phyloP scores from a whole-genome alignment of 2,888 invertebrate species.

The Epinotia demarniana region DNA sequence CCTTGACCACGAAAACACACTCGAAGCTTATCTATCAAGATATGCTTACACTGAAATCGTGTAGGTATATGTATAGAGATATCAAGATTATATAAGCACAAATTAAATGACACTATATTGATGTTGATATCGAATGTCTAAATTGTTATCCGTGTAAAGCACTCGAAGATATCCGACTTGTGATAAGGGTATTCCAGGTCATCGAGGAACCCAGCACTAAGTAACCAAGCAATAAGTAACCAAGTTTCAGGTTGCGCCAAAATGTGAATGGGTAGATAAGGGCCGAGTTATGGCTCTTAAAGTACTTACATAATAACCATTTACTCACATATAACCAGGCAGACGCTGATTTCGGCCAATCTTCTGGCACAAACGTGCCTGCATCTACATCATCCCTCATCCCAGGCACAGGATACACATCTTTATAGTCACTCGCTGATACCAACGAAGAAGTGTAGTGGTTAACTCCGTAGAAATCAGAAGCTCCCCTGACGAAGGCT shows the following conservation, averaged over 20 bases:
- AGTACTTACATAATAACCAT: background rate
- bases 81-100: background rate
- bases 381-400: conserved; percentile 22
- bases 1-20: background rate
- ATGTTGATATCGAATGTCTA: background rate
- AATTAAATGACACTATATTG: background rate
- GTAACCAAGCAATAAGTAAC: too few species aligned
- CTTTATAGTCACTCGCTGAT: conserved; percentile 55
- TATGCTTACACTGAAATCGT: background rate
- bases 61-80: too few species aligned
- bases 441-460: conserved; percentile 83
- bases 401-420: conserved; percentile 18
- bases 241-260: too few species aligned
- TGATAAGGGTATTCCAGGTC: too few species aligned
- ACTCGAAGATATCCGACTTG: too few species aligned
- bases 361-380: conserved; percentile 48
- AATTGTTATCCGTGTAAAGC: too few species aligned
- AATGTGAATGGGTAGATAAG: too few species aligned
- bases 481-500: conserved; percentile 60
- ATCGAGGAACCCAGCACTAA: too few species aligned
- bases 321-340: conserved; percentile 49
- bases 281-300: too few species aligned
- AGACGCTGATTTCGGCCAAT: conserved; percentile 22
- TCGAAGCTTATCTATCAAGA: background rate
- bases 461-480: conserved; percentile 85